These are phyloP conservation scores for Spea multiplicata DNA, from an alignment of 2,113 vertebrate genomes.

Conservation along the genomic window DNA sequence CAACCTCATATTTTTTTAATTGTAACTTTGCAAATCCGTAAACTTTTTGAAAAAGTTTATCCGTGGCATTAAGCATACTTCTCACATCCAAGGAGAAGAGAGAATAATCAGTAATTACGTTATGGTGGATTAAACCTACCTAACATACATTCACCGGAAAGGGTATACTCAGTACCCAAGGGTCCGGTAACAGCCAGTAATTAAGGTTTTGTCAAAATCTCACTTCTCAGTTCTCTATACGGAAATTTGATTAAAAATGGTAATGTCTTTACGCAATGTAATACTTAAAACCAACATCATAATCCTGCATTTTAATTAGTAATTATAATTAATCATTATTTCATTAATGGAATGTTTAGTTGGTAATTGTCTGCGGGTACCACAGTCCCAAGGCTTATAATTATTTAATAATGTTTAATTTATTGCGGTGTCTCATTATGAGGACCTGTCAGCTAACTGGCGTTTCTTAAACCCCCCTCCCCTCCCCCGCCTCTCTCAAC, in stretches of 20 bases:
- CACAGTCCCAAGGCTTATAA: conserved; percentile 66
- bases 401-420: conserved; percentile 65
- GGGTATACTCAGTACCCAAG: conserved; percentile 64
- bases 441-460: conserved; percentile 49
- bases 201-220: conserved; percentile 56
- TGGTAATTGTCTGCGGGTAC: conserved; percentile 75
- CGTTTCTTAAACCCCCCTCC: neutral
- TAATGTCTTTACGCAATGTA: conserved; percentile 72
- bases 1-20: conserved; percentile 2
- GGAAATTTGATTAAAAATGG: conserved; percentile 75
- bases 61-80: conserved; percentile 19
- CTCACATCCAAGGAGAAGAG: conserved; percentile 58
- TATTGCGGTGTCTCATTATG: conserved; percentile 56
- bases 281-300: conserved; percentile 73
- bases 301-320: conserved; percentile 82
- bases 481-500: neutral
- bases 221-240: conserved; percentile 63
- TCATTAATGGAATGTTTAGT: conserved; percentile 78
- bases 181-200: conserved; percentile 68
- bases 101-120: conserved; percentile 74
- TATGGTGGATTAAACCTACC: conserved; percentile 72
- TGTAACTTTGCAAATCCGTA: neutral
- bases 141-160: conserved; percentile 70
- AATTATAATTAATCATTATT: conserved; percentile 81
- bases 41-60: neutral